These are phyloP conservation scores for Andrena flavipes DNA, from an alignment of 2,888 invertebrate genomes.

Conservation along the genomic window DNA sequence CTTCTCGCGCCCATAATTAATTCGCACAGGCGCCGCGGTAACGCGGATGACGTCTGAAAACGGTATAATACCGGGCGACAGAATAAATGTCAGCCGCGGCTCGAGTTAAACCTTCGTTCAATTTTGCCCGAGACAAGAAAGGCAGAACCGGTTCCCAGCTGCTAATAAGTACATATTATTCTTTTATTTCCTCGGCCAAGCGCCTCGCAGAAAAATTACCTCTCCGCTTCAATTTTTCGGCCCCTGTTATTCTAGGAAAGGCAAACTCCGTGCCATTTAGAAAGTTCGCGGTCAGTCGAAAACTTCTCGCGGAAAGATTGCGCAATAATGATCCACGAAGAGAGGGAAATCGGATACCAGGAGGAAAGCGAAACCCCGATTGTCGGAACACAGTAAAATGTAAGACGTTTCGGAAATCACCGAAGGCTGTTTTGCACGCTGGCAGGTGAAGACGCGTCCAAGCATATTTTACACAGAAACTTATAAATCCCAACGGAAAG, in stretches of 20 bases:
- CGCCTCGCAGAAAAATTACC: not conserved
- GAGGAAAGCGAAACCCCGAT: slow-evolving; percentile 56
- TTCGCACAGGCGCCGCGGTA: not conserved
- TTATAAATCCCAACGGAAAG: not conserved
- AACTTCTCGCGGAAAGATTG: slow-evolving; percentile 28
- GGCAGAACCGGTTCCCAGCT: slow-evolving; percentile 31
- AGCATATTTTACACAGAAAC: not conserved
- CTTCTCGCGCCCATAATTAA: not conserved
- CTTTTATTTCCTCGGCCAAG: not conserved
- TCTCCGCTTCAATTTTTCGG: not conserved
- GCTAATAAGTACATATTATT: not conserved
- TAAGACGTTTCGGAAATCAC: not conserved
- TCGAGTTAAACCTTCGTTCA: slow-evolving; percentile 6
- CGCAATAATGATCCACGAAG: slow-evolving; percentile 46
- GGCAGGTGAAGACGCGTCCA: no score
- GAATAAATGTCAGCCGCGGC: not conserved
- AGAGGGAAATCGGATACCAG: slow-evolving; percentile 46
- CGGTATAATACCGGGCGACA: slow-evolving; percentile 12
- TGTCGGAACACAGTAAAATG: slow-evolving; percentile 53
- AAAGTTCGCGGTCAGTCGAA: not conserved
- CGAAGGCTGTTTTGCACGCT: not conserved
- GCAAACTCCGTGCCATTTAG: not conserved
- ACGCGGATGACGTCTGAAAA: slow-evolving; percentile 17
- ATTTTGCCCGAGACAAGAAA: not conserved
- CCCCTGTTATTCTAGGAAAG: no score